A percentile compares a stretch with the other conserved stretches of the same genome.
phyloP scores from a whole-genome alignment of 2,888 invertebrate genomes.

The Rhamnusium bicolor region DNA sequence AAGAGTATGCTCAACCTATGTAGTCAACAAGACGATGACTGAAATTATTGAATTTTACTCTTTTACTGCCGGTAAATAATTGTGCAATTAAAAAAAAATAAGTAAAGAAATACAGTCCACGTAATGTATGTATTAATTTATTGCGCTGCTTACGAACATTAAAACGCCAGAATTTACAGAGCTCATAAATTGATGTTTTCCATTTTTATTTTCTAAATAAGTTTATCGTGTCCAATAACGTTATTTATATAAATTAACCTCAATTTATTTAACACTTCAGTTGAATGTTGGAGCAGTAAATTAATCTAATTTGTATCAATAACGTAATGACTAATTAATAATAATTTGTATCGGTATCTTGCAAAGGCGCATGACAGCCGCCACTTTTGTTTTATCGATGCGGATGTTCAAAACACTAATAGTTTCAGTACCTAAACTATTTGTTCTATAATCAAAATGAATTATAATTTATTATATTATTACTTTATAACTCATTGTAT shows the following conservation, averaged over 20 bases:
- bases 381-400: not conserved
- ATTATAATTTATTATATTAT: no score
- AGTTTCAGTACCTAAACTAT: no score
- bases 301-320: not conserved
- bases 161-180: not conserved
- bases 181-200: not conserved
- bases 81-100: no score
- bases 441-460: no score
- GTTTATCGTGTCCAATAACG: not conserved
- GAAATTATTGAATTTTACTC: no score
- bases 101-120: no score
- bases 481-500: no score
- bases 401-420: not conserved
- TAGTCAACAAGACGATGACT: no score
- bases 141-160: not conserved
- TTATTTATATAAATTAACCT: not conserved
- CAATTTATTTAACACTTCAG: not conserved
- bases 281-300: not conserved
- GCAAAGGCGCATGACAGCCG: not conserved
- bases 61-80: no score
- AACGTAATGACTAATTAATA: not conserved
- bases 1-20: no score
- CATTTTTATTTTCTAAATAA: constrained; percentile 2
- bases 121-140: no score
- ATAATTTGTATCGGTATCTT: not conserved